Conservation (phyloP, 2,888 invertebrate species). For the Acleris holmiana region DNA sequence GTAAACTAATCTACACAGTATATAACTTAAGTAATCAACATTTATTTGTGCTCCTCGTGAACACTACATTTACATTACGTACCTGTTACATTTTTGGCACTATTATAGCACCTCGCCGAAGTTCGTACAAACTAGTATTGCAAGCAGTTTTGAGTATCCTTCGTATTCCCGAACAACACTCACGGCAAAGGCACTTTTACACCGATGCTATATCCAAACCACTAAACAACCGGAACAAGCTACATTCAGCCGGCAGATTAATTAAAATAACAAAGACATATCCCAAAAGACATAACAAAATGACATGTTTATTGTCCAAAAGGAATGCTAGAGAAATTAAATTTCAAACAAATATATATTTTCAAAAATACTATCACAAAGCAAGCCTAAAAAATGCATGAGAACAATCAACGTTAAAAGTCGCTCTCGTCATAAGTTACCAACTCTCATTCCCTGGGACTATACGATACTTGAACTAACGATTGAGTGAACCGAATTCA, state of each 20-base stretch:
- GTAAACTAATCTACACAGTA: conserved; percentile 41
- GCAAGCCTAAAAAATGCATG: conserved; percentile 28
- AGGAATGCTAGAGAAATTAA: conserved; percentile 56
- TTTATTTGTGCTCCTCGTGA: conserved; percentile 54
- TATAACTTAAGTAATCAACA: conserved; percentile 38
- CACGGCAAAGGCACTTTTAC: conserved; percentile 35
- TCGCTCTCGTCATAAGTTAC: too few relatives aligned
- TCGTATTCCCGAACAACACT: not conserved
- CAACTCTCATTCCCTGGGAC: not conserved
- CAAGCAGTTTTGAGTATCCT: conserved; percentile 4
- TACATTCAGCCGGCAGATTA: conserved; percentile 13
- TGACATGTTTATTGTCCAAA: conserved; percentile 57
- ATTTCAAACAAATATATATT: conserved; percentile 38
- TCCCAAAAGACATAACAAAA: conserved; percentile 60
- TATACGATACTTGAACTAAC: not conserved
- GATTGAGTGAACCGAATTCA: too few relatives aligned
- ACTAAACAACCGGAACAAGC: conserved; percentile 13
- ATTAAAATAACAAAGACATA: conserved; percentile 43
- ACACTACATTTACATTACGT: conserved; percentile 47
- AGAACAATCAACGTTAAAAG: conserved; percentile 1
- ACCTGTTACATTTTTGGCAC: conserved; percentile 60
- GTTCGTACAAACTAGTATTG: conserved; percentile 15
- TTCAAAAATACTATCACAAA: conserved; percentile 41
- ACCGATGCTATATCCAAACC: conserved; percentile 27
- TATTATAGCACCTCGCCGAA: conserved; percentile 59